A percentile compares a stretch with the other conserved stretches of the same genome.
Evolutionary conservation across 2,113 vertebrate genomes (phyloP).

Genomic region (Rafetus swinhoei): DNA sequence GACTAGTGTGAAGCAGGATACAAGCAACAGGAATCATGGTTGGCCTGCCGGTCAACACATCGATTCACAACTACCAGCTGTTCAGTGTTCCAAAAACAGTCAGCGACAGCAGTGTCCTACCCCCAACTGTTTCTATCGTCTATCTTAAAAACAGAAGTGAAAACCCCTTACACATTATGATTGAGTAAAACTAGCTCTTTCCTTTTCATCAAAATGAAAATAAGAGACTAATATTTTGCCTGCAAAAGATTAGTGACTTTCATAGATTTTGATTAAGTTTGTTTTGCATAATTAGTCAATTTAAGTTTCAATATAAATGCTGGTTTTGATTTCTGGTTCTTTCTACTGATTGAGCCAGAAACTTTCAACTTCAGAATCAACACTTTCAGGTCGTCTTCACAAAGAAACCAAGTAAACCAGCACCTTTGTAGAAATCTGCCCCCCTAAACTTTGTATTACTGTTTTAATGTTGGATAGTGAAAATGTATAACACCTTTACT

Average conservation of each 20-base stretch:
- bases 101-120: not conserved
- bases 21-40: not conserved
- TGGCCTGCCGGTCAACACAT: not conserved
- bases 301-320: not conserved
- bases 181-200: not conserved
- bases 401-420: not conserved
- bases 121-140: not conserved
- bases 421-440: not conserved
- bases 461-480: not conserved
- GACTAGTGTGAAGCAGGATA: not conserved
- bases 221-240: not conserved
- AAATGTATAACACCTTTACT: not conserved
- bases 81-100: not conserved
- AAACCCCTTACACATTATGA: not conserved
- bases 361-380: not conserved
- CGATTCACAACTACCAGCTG: not conserved
- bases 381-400: not conserved
- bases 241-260: not conserved
- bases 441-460: not conserved
- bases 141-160: not conserved
- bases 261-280: not conserved
- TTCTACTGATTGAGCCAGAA: not conserved
- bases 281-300: not conserved
- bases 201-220: not conserved
- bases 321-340: not conserved